Conservation (phyloP, 2,113 vertebrate genomes). For the Apeltes quadracus region DNA sequence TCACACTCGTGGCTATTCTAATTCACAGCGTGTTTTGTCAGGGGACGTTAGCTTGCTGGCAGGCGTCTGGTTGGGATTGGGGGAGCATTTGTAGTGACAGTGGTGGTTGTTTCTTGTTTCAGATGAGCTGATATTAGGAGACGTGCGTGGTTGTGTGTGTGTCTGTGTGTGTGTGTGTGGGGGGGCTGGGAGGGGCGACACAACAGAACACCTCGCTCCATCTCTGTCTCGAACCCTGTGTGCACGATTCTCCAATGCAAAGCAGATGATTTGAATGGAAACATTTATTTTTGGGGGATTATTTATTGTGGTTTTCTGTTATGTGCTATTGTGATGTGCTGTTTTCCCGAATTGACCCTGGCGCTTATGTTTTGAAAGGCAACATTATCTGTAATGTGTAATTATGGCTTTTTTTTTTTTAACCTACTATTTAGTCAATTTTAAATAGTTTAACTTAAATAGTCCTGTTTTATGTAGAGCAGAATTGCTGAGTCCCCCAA, state of each 20-base stretch:
- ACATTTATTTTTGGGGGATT: not conserved
- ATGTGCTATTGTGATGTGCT: slow-evolving; percentile 15
- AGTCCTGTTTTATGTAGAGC: not conserved
- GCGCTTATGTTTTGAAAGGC: slow-evolving; percentile 17
- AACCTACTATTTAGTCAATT: no score
- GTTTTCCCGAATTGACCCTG: not conserved
- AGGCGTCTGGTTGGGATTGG: slow-evolving; percentile 70
- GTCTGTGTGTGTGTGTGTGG: no score
- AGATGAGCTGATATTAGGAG: slow-evolving; percentile 64
- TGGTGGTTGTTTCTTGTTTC: slow-evolving; percentile 64
- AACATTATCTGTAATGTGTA: not conserved
- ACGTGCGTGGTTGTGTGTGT: not conserved
- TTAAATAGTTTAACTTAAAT: no score
- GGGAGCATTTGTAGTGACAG: slow-evolving; percentile 67
- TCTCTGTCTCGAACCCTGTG: slow-evolving; percentile 22
- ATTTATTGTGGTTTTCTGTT: slow-evolving; percentile 16
- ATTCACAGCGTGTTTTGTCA: slow-evolving; percentile 84
- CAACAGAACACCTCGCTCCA: slow-evolving; percentile 39
- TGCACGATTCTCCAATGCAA: slow-evolving; percentile 25
- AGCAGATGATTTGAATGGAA: slow-evolving; percentile 3
- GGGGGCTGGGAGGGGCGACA: not conserved
- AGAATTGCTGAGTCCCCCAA: not conserved
- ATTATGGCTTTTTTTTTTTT: not conserved
- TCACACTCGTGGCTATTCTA: slow-evolving; percentile 71
- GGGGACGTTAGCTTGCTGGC: slow-evolving; percentile 81